phyloP scores from a whole-genome alignment of 2,888 invertebrate genomes.

The Ormyrus nitidulus region DNA sequence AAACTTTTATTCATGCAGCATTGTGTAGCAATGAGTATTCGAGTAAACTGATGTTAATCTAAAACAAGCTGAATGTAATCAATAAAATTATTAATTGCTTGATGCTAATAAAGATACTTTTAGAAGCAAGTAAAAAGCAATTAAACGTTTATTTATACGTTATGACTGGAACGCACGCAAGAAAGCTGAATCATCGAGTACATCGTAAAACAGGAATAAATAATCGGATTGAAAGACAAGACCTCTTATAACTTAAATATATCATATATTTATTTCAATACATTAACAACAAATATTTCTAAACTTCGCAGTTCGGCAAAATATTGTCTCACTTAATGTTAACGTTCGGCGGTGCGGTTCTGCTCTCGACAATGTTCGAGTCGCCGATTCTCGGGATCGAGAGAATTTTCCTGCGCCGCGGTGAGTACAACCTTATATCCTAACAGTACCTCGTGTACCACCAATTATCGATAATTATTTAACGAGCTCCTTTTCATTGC shows the following conservation, averaged over 20 bases:
- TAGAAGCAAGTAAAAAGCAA: too few relatives aligned
- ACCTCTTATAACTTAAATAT: slow-evolving; percentile 44
- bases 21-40: too few relatives aligned
- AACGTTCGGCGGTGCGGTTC: slow-evolving; percentile 80
- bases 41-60: too few relatives aligned
- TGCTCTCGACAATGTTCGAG: slow-evolving; percentile 83
- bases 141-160: too few relatives aligned
- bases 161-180: too few relatives aligned
- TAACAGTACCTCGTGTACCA: neutral
- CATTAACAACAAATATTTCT: slow-evolving; percentile 37
- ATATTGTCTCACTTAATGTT: slow-evolving; percentile 79
- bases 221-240: neutral
- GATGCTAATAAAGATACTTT: too few relatives aligned
- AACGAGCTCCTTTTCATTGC: neutral
- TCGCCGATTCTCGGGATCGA: slow-evolving; percentile 85
- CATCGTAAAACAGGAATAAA: too few relatives aligned
- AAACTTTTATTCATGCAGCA: too few relatives aligned
- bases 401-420: slow-evolving; percentile 79
- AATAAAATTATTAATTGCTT: too few relatives aligned
- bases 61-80: too few relatives aligned
- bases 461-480: neutral
- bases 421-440: slow-evolving; percentile 67
- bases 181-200: neutral
- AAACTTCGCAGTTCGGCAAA: slow-evolving; percentile 77
- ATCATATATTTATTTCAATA: slow-evolving; percentile 38